Evolutionary conservation across 1,140 invertebrate genomes (phyloP).

Genomic region (Drosophila navojoa): DNA sequence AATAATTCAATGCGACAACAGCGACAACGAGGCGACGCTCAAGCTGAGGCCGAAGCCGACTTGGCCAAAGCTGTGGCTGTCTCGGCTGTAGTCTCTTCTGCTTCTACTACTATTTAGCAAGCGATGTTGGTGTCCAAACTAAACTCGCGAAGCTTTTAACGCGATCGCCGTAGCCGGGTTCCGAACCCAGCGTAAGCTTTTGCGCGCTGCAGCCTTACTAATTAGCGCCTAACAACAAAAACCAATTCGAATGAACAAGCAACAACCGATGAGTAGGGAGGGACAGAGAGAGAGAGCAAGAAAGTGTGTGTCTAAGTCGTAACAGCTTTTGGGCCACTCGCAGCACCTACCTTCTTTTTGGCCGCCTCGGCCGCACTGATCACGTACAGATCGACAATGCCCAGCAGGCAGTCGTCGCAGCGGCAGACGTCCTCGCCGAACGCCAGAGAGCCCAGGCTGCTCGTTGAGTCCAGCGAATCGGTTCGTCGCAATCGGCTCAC

Average conservation of each 20-base stretch:
- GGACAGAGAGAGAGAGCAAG: neutral
- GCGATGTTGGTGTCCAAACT: constrained; percentile 1
- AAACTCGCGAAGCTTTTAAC: constrained; percentile 15
- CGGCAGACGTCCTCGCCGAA: constrained; percentile 89
- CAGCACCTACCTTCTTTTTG: constrained; percentile 88
- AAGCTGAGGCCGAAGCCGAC: constrained; percentile 13
- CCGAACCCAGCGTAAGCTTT: constrained; percentile 37
- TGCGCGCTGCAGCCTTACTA: constrained; percentile 7
- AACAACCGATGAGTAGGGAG: neutral
- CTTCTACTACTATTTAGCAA: neutral
- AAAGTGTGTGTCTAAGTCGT: neutral
- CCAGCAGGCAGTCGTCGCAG: constrained; percentile 92
- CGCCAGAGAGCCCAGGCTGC: constrained; percentile 88
- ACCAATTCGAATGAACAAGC: neutral
- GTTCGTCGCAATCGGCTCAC: constrained; percentile 86
- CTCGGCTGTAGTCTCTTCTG: neutral
- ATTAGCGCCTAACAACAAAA: neutral
- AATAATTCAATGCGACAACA: constrained; percentile 47
- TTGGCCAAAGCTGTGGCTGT: constrained; percentile 29
- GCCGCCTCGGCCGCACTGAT: constrained; percentile 86
- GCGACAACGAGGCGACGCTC: neutral
- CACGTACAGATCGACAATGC: constrained; percentile 90
- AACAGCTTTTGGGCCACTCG: neutral
- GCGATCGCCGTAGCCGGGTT: constrained; percentile 36
- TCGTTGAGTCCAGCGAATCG: constrained; percentile 91